Conservation (phyloP, 1,140 invertebrate genomes). For the Trachelipus rathkii region DNA sequence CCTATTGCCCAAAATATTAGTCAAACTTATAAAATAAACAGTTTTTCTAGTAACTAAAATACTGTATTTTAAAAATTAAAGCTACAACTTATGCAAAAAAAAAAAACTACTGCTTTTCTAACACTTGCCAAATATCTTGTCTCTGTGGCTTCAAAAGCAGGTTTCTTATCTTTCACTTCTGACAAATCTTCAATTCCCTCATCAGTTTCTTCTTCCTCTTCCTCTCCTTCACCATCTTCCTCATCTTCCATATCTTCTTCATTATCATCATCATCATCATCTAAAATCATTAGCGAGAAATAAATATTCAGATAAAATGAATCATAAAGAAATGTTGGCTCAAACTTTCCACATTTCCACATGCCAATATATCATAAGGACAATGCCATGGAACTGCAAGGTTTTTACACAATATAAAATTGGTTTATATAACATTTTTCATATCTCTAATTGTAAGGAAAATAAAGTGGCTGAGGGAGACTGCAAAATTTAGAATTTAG, state of each 20-base stretch:
- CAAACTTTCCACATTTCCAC: background rate
- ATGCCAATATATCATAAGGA: too few relatives aligned
- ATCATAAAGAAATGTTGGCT: background rate
- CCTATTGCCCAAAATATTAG: too few relatives aligned
- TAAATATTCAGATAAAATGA: background rate
- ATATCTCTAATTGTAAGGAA: too few relatives aligned
- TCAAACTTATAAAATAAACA: too few relatives aligned
- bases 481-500: too few relatives aligned
- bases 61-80: background rate
- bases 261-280: constrained; percentile 18
- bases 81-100: background rate
- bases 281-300: background rate
- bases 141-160: background rate
- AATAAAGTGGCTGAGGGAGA: too few relatives aligned
- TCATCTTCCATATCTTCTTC: background rate
- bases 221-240: background rate
- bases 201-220: constrained; percentile 6
- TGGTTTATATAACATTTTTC: too few relatives aligned
- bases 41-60: background rate
- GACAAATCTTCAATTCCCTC: constrained; percentile 3
- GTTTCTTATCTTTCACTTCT: background rate
- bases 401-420: too few relatives aligned
- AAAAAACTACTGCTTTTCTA: constrained; percentile 1
- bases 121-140: constrained; percentile 5
- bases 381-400: too few relatives aligned